Conservation (phyloP, 2,113 vertebrate species). For the Climacteris rufus region DNA sequence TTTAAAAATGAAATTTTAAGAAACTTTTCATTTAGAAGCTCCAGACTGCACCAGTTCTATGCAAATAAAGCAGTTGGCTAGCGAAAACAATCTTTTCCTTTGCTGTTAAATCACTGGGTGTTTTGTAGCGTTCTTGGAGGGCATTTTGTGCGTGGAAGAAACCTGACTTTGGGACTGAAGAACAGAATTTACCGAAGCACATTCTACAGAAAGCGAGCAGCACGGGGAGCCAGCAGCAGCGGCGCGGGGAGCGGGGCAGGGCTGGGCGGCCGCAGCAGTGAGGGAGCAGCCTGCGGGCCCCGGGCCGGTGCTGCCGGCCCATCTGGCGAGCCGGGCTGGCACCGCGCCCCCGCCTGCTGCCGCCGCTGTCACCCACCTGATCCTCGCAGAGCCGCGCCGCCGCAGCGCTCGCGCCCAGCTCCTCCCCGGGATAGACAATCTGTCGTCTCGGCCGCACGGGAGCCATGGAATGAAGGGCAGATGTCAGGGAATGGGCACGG, state of each 20-base stretch:
- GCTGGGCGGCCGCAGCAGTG: constrained; percentile 68
- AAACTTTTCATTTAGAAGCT: background rate
- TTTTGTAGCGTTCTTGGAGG: background rate
- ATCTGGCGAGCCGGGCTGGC: constrained; percentile 76
- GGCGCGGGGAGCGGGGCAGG: background rate
- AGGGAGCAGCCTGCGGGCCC: constrained; percentile 71
- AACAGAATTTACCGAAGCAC: background rate
- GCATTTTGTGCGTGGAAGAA: background rate
- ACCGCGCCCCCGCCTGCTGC: constrained; percentile 72
- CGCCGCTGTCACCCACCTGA: constrained; percentile 81
- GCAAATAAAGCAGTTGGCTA: background rate
- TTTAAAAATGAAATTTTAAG: background rate
- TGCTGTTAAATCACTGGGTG: background rate
- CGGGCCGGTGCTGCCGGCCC: constrained; percentile 65
- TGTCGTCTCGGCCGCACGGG: constrained; percentile 91
- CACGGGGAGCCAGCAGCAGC: background rate
- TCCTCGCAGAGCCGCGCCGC: constrained; percentile 83
- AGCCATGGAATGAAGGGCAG: constrained; percentile 84
- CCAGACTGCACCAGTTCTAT: background rate
- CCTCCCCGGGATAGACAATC: constrained; percentile 92
- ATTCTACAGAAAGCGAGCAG: background rate
- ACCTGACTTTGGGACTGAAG: background rate
- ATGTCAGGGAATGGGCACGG: constrained; percentile 82
- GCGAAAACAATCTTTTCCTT: background rate
- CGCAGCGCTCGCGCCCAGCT: constrained; percentile 88